Conservation (phyloP, 2,888 invertebrate species). For the Drosophila koepferae region DNA sequence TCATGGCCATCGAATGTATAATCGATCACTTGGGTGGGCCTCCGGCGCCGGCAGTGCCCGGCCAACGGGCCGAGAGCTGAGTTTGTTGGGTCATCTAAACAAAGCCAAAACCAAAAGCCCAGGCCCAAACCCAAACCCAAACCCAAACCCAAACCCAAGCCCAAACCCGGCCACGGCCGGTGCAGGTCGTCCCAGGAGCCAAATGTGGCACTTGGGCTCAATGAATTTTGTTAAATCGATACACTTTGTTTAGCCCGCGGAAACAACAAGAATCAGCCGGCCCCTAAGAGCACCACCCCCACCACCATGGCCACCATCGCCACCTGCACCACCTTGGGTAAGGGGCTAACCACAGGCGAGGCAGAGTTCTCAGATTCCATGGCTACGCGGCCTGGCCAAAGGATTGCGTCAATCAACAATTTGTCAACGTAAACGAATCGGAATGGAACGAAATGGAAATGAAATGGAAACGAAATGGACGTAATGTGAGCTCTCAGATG, state of each 20-base stretch:
- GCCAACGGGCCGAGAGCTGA: conserved; percentile 65
- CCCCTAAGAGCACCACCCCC: conserved; percentile 60
- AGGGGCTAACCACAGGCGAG: conserved; percentile 51
- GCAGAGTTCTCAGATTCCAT: conserved; percentile 59
- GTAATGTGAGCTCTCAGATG: conserved; percentile 16
- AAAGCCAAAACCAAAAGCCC: conserved; percentile 61
- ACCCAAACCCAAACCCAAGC: conserved; percentile 6
- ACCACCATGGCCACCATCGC: conserved; percentile 15
- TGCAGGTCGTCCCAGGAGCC: conserved; percentile 54
- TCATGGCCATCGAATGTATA: conserved; percentile 81
- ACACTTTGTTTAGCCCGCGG: conserved; percentile 79
- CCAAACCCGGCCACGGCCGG: conserved; percentile 17
- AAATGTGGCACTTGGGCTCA: conserved; percentile 75
- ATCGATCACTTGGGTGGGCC: conserved; percentile 75
- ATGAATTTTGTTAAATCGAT: conserved; percentile 80
- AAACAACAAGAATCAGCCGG: conserved; percentile 74
- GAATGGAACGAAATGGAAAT: conserved; percentile 14
- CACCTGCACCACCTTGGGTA: conserved; percentile 10
- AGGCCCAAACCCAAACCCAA: conserved; percentile 1
- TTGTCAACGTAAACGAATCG: conserved; percentile 66
- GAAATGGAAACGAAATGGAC: not conserved
- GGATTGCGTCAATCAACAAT: conserved; percentile 81
- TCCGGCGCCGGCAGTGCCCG: conserved; percentile 54
- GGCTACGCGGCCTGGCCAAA: conserved; percentile 68
- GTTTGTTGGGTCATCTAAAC: conserved; percentile 80